phyloP scores from a whole-genome alignment of 2,797 vertebrate genomes.

The Lacerta bilineata region DNA sequence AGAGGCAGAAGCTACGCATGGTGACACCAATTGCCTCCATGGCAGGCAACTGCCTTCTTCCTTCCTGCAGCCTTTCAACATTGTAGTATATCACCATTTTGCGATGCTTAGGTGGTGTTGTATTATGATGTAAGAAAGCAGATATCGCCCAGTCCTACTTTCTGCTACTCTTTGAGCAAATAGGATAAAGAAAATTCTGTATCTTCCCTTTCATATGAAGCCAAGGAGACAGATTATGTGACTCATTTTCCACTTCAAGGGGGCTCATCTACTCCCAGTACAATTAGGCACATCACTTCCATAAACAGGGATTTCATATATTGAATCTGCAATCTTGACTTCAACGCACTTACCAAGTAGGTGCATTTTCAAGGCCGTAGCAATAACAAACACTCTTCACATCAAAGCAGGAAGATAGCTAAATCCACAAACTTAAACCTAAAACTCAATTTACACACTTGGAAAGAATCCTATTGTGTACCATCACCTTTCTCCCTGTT shows the following conservation, averaged over 20 bases:
- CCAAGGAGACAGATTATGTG: constrained; percentile 29
- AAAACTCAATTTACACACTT: neutral
- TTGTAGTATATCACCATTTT: too few species aligned
- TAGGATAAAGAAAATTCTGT: constrained; percentile 14
- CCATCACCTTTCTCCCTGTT: neutral
- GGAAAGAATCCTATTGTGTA: neutral
- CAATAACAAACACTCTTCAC: constrained; percentile 1
- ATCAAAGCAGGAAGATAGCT: neutral
- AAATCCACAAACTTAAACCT: neutral
- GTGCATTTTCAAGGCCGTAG: constrained; percentile 14
- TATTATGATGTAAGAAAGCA: too few species aligned
- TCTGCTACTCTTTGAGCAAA: neutral
- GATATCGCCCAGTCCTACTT: too few species aligned
- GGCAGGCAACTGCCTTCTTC: too few species aligned
- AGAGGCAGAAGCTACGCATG: too few species aligned
- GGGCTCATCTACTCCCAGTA: accelerated
- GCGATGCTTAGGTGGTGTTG: too few species aligned
- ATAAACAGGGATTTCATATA: neutral
- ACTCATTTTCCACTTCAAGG: neutral
- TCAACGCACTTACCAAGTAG: neutral
- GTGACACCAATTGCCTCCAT: too few species aligned
- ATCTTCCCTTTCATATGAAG: constrained; percentile 38
- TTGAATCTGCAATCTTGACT: neutral
- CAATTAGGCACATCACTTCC: neutral
- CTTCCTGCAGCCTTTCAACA: too few species aligned